A percentile compares a stretch with the other conserved stretches of the same genome.
These are phyloP conservation scores for Danio albolineatus DNA, from an alignment of 2,797 vertebrate species.

Conservation along the genomic window DNA sequence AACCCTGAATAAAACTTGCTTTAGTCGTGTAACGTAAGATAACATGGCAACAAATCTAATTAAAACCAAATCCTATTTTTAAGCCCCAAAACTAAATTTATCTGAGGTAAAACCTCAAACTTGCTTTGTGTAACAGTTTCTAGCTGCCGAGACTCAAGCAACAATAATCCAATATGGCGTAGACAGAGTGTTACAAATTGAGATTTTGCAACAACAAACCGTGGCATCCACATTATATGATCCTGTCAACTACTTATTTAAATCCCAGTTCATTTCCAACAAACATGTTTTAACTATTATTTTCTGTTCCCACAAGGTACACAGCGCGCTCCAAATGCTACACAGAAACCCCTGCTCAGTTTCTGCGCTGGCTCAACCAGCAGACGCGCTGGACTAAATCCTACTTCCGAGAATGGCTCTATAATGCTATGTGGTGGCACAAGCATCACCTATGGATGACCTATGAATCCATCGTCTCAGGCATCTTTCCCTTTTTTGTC, in stretches of 20 bases:
- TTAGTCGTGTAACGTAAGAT: no score
- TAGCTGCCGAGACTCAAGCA: no score
- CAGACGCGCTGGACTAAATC: slow-evolving; percentile 93
- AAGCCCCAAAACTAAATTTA: no score
- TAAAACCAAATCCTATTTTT: no score
- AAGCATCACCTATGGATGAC: slow-evolving; percentile 93
- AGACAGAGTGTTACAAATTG: no score
- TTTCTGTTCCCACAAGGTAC: slow-evolving; percentile 76
- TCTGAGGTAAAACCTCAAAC: no score
- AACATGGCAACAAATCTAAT: no score
- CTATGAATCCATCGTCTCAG: slow-evolving; percentile 90
- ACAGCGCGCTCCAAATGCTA: slow-evolving; percentile 87
- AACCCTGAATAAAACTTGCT: no score
- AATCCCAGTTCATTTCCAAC: neutral
- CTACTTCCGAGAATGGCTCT: slow-evolving; percentile 91
- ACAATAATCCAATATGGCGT: no score
- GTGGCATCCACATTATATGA: no score
- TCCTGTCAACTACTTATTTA: neutral
- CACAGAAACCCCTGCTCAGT: slow-evolving; percentile 87
- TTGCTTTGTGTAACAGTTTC: no score
- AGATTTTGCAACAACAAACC: no score
- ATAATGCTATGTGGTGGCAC: slow-evolving; percentile 92
- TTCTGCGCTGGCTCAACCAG: slow-evolving; percentile 90
- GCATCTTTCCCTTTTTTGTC: slow-evolving; percentile 90
- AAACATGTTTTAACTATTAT: neutral